Conservation (phyloP, 1,140 invertebrate species). For the Drosophila oshimai region DNA sequence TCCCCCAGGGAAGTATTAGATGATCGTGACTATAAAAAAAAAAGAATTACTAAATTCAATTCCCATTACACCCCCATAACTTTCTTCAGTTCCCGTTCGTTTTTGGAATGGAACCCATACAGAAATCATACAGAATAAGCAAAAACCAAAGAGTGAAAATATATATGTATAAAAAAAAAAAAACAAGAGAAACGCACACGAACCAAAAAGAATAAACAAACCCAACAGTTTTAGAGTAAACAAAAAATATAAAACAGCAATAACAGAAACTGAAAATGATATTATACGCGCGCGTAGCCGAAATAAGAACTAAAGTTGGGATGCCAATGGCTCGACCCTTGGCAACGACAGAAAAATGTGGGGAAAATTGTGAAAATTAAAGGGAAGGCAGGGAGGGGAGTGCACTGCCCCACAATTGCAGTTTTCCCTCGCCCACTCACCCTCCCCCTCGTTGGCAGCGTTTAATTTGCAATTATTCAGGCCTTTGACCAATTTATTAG, state of each 20-base stretch:
- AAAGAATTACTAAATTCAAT: not conserved
- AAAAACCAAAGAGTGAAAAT: conserved; percentile 1
- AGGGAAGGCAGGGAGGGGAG: not conserved
- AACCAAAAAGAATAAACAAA: conserved; percentile 60
- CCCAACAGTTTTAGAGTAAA: conserved; percentile 58
- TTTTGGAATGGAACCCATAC: not conserved
- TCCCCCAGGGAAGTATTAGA: not conserved
- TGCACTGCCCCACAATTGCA: conserved; percentile 29
- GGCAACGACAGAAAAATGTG: not conserved
- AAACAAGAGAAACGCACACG: conserved; percentile 15
- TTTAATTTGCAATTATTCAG: conserved; percentile 69
- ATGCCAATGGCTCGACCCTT: not conserved
- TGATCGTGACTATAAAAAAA: not conserved
- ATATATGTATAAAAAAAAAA: not conserved
- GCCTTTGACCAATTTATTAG: conserved; percentile 69
- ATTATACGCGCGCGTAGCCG: conserved; percentile 57
- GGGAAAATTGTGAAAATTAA: conserved; percentile 1
- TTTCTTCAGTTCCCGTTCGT: not conserved
- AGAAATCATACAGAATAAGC: conserved; percentile 24
- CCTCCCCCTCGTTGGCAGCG: conserved; percentile 6
- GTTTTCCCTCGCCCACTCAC: not conserved
- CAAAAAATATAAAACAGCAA: conserved; percentile 29
- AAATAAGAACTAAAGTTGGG: conserved; percentile 32
- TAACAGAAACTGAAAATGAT: conserved; percentile 41
- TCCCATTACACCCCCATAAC: not conserved